A percentile compares a stretch with the other conserved stretches of the same genome.
Conservation (phyloP, 2,888 invertebrate genomes). For the Phyto melanocephala region DNA sequence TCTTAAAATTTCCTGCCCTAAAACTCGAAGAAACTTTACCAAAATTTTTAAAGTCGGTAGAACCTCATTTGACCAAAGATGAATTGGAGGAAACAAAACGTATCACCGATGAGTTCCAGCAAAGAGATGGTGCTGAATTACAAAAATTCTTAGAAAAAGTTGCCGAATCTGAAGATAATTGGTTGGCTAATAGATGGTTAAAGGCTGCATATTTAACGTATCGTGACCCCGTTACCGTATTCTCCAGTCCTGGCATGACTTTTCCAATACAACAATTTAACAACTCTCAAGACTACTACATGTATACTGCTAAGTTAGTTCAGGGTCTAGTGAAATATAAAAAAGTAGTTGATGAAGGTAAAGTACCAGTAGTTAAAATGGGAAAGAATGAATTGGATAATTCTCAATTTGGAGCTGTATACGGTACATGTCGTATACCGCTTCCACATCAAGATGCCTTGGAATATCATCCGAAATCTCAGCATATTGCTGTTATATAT, state of each 20-base stretch:
- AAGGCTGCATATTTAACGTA: slow-evolving; percentile 90
- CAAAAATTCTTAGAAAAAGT: slow-evolving; percentile 84
- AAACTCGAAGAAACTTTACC: slow-evolving; percentile 87
- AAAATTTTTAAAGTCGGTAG: slow-evolving; percentile 86
- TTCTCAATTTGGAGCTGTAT: slow-evolving; percentile 93
- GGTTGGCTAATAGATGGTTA: slow-evolving; percentile 96
- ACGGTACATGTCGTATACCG: slow-evolving; percentile 93
- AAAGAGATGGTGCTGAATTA: slow-evolving; percentile 71
- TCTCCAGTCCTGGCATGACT: slow-evolving; percentile 91
- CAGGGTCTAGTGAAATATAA: slow-evolving; percentile 75
- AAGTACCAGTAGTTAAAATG: slow-evolving; percentile 86
- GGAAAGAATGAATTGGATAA: slow-evolving; percentile 92
- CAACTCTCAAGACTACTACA: slow-evolving; percentile 81
- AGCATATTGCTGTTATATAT: slow-evolving; percentile 88
- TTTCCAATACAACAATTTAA: slow-evolving; percentile 83
- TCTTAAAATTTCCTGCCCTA: slow-evolving; percentile 79
- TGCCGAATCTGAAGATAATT: slow-evolving; percentile 85
- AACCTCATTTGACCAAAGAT: slow-evolving; percentile 86
- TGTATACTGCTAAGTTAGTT: slow-evolving; percentile 85
- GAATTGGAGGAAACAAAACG: slow-evolving; percentile 85
- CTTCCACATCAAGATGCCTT: slow-evolving; percentile 83
- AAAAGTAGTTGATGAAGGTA: slow-evolving; percentile 76
- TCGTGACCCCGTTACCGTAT: slow-evolving; percentile 90
- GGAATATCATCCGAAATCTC: slow-evolving; percentile 83
- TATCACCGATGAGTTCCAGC: slow-evolving; percentile 80